These are phyloP conservation scores for Piprites chloris DNA, from an alignment of 2,113 vertebrate genomes.

Conservation along the genomic window DNA sequence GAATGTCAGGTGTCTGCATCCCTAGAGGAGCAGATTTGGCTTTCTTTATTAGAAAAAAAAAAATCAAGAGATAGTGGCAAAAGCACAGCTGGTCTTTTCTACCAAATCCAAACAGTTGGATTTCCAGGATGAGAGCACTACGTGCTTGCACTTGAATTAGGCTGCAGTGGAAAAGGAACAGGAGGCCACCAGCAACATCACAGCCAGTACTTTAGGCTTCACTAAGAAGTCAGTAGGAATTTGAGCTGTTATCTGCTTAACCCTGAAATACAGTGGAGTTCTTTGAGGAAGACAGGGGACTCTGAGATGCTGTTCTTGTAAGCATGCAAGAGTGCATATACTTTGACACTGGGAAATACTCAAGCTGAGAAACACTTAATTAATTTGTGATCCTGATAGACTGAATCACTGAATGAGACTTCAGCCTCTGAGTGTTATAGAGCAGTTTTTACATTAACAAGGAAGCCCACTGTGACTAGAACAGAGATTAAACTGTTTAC, in stretches of 20 bases:
- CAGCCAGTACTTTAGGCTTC: neutral
- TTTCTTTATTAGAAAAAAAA: neutral
- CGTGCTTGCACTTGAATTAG: fast-evolving
- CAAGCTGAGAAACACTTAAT: neutral
- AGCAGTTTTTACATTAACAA: neutral
- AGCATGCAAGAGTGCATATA: neutral
- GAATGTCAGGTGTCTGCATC: neutral
- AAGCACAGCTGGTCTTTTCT: neutral
- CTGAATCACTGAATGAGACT: neutral
- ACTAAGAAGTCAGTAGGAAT: neutral
- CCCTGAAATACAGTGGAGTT: neutral
- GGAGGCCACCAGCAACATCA: neutral
- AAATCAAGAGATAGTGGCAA: neutral
- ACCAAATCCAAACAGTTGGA: neutral
- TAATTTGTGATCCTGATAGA: neutral
- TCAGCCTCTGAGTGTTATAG: neutral
- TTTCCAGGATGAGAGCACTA: neutral
- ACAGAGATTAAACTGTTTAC: neutral
- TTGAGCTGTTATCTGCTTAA: neutral
- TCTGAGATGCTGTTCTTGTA: neutral
- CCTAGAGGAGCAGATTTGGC: neutral
- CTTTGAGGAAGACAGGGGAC: neutral
- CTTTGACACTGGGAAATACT: neutral
- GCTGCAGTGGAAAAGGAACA: neutral
- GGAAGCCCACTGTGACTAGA: neutral